Base-by-base conservation (phyloP, 2,797 vertebrate species). In the Clarias fuscus region DNA sequence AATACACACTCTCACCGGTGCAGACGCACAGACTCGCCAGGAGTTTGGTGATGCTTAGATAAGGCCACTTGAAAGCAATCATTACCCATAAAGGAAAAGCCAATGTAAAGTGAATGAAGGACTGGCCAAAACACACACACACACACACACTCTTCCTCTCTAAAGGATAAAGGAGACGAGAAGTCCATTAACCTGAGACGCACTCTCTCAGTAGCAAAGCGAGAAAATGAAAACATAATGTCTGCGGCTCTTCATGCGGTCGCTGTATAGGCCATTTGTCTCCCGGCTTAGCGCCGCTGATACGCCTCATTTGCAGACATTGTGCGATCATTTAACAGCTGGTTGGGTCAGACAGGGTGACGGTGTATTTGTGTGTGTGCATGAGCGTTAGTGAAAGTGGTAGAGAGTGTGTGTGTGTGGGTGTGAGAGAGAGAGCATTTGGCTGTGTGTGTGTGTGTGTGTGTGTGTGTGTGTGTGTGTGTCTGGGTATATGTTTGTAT, bases 1-100 rank as follows among this genome's bases (percentile, higher is more conserved):
- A 7, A 40, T 15, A 77, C 53, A 30, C 80, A 83, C 84, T 37
- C 84, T 40, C 13, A 68, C 43, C 8, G 24, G 15, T 4, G 22
- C 76, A 80, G 64, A 80, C 84, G 86, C 77, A 86, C 84, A 79
- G 79, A 30, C 86, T 83, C 82, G 71, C 85, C 71, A 59, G 89
- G 65, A 90, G 89, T 82, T 48, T 75, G 90, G 88, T 84, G 92
- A 95, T 94, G 86, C 83, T 92, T 89, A 92, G 93, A 94, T 95
- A 93, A 80, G 82, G 82, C 88, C 64, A 78, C 86, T 83, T 90
- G 91, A 84, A 86, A 89, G 90, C 93, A 93, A 94, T 94, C 94
- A 94, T 92, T 93, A 94, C 94, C 94, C 94, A 93, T 94, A 94
- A 96, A 95, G 94, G 95, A 89, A 94, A 90, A 91, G 85, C 86